phyloP scores from a whole-genome alignment of 2,888 invertebrate genomes.

The Melipona beecheii region DNA sequence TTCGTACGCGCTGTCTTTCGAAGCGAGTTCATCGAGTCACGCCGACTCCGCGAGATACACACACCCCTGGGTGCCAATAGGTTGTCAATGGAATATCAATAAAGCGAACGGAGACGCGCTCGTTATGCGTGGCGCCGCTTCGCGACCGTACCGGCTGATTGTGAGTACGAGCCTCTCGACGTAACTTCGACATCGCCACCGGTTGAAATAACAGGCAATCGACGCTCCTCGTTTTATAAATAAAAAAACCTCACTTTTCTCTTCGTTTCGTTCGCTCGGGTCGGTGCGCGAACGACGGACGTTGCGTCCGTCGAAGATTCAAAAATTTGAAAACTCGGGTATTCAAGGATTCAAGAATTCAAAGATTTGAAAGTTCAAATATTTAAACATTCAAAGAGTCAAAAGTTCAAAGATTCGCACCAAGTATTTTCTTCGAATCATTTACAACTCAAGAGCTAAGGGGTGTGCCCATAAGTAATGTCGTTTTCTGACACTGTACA shows the following conservation, averaged over 20 bases:
- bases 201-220: conserved; percentile 35
- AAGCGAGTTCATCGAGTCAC: conserved; percentile 54
- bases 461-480: too few species aligned
- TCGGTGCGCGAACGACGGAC: too few species aligned
- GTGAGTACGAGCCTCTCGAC: conserved; percentile 2
- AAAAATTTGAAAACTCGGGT: too few species aligned
- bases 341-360: too few species aligned
- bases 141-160: neutral
- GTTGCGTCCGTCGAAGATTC: too few species aligned
- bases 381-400: too few species aligned
- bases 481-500: too few species aligned
- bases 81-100: conserved; percentile 60
- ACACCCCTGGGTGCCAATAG: conserved; percentile 52
- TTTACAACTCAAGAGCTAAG: too few species aligned
- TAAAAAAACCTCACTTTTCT: neutral
- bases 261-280: neutral
- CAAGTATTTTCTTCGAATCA: too few species aligned
- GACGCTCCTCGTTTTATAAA: conserved; percentile 19
- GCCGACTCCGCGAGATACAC: conserved; percentile 10
- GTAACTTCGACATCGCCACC: neutral
- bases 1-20: conserved; percentile 46
- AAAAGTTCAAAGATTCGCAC: too few species aligned
- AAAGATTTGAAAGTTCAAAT: too few species aligned
- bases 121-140: conserved; percentile 52
- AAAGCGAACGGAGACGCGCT: conserved; percentile 50